Conservation (phyloP, 2,113 vertebrate genomes). For the Rana temporaria region DNA sequence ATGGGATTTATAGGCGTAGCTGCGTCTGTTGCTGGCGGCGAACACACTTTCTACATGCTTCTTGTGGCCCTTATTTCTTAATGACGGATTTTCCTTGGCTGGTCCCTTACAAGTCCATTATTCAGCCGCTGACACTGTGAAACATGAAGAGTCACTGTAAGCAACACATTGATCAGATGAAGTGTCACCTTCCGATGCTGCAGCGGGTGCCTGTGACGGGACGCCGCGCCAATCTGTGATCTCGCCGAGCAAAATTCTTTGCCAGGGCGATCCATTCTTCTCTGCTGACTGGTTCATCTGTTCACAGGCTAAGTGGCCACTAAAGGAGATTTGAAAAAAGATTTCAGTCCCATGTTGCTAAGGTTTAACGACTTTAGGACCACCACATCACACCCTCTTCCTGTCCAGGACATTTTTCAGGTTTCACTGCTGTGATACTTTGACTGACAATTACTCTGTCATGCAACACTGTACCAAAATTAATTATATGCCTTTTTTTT, state of each 20-base stretch:
- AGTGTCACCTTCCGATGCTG: slow-evolving; percentile 4
- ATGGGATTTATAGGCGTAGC: slow-evolving; percentile 17
- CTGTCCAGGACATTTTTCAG: too few relatives aligned
- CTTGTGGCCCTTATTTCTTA: slow-evolving; percentile 20
- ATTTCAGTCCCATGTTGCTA: too few relatives aligned
- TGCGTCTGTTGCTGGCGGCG: not conserved
- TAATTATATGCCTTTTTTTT: too few relatives aligned
- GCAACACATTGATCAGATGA: slow-evolving; percentile 14
- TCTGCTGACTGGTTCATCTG: not conserved
- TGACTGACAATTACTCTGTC: too few relatives aligned
- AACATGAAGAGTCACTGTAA: slow-evolving; percentile 11
- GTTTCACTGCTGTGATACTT: too few relatives aligned
- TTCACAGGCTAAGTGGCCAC: not conserved
- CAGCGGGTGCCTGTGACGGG: not conserved
- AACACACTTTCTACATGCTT: not conserved
- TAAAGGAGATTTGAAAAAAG: too few relatives aligned
- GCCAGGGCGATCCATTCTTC: not conserved
- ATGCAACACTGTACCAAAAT: too few relatives aligned
- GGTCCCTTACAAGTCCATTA: not conserved
- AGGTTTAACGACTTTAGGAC: too few relatives aligned
- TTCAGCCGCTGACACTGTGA: slow-evolving; percentile 10
- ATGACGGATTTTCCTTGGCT: slow-evolving; percentile 33
- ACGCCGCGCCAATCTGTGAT: not conserved
- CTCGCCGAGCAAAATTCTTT: not conserved
- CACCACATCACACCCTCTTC: too few relatives aligned